A percentile compares a stretch with the other conserved stretches of the same genome.
phyloP scores from a whole-genome alignment of 1,140 invertebrate genomes.

The Drosophila nigromelanica region DNA sequence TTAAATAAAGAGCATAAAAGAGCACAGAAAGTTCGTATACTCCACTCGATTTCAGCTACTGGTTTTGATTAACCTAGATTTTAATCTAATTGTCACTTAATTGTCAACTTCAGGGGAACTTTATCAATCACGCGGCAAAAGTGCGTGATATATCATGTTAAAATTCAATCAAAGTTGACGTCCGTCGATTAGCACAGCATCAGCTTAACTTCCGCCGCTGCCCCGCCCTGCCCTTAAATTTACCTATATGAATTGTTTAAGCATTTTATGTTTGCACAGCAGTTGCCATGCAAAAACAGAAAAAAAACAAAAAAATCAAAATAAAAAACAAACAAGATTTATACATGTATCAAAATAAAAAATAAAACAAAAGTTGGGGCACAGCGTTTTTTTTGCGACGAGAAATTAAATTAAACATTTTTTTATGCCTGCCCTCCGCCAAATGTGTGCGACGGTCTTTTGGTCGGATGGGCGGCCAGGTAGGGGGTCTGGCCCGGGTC shows the following conservation, averaged over 20 bases:
- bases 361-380: constrained; percentile 32
- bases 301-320: constrained; percentile 5
- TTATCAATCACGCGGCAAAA: constrained; percentile 57
- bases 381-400: constrained; percentile 46
- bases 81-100: constrained; percentile 16
- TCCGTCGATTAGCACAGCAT: constrained; percentile 61
- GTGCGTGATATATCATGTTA: constrained; percentile 37
- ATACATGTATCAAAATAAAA: neutral
- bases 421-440: constrained; percentile 57
- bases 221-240: constrained; percentile 27
- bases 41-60: neutral
- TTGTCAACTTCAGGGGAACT: constrained; percentile 34
- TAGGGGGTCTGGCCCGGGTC: neutral
- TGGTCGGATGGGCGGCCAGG: neutral
- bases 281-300: constrained; percentile 57
- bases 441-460: neutral
- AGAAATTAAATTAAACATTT: constrained; percentile 78
- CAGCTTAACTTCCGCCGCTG: constrained; percentile 14
- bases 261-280: constrained; percentile 79
- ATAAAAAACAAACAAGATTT: neutral
- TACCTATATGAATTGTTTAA: constrained; percentile 77
- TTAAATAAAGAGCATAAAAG: too few relatives aligned
- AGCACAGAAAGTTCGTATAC: too few relatives aligned
- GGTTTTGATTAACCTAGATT: constrained; percentile 6
- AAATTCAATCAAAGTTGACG: constrained; percentile 72